Evolutionary conservation across 2,888 invertebrate species (phyloP).

Genomic region (Hypolimnas misippus): DNA sequence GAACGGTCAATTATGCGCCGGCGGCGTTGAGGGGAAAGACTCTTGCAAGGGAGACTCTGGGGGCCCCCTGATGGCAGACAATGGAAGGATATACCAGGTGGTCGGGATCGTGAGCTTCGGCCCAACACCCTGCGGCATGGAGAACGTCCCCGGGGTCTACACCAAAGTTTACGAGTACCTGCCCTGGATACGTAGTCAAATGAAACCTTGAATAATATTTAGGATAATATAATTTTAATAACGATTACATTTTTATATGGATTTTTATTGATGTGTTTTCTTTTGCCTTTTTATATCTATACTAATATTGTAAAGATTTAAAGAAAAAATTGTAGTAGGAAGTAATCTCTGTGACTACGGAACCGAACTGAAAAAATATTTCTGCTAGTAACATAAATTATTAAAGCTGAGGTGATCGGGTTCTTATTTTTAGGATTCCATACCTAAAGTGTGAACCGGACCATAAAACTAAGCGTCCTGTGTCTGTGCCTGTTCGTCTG

Average conservation of each 20-base stretch:
- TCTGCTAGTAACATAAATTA: too few species aligned
- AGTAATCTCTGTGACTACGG: too few species aligned
- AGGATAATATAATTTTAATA: constrained; percentile 9
- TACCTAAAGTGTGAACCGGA: too few species aligned
- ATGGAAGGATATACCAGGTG: constrained; percentile 52
- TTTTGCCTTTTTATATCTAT: background rate
- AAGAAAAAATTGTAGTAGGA: too few species aligned
- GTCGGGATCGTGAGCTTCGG: constrained; percentile 86
- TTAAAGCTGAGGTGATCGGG: too few species aligned
- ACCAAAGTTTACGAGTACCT: constrained; percentile 83
- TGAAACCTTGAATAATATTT: constrained; percentile 48
- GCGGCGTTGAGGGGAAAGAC: constrained; percentile 82
- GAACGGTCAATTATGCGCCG: constrained; percentile 81
- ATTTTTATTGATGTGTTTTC: background rate
- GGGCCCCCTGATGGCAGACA: constrained; percentile 84
- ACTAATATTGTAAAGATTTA: too few species aligned
- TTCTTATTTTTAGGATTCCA: too few species aligned
- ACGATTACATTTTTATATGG: constrained; percentile 20
- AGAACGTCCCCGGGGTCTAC: constrained; percentile 86
- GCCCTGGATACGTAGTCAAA: constrained; percentile 82
- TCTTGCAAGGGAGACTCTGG: constrained; percentile 87
- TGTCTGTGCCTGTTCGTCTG: too few species aligned
- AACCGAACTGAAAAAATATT: too few species aligned
- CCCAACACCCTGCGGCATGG: constrained; percentile 84
- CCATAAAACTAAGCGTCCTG: too few species aligned